Evolutionary conservation across 2,113 vertebrate species (phyloP).

Genomic region (Cricetomys ansorgei): DNA sequence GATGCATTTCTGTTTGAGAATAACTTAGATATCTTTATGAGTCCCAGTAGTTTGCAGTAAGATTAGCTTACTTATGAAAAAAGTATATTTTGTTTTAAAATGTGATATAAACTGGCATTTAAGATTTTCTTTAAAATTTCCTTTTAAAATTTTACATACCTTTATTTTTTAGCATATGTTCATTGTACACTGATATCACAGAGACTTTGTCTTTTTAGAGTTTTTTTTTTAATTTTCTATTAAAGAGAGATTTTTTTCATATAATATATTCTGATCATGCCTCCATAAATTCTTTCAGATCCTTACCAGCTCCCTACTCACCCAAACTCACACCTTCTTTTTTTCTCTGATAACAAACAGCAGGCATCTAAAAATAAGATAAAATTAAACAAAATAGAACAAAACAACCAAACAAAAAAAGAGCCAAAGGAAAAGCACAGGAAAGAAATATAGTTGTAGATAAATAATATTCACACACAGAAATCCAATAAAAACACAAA

Average conservation of each 20-base stretch:
- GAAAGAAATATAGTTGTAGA: neutral
- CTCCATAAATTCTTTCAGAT: neutral
- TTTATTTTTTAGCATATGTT: neutral
- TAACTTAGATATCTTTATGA: neutral
- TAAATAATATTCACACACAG: neutral
- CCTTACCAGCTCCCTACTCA: too few species aligned
- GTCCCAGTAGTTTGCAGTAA: neutral
- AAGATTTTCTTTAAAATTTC: neutral
- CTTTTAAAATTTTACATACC: neutral
- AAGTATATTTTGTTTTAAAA: neutral
- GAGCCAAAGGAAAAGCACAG: neutral
- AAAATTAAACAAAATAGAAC: neutral
- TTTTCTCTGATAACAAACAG: neutral
- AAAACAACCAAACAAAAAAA: neutral
- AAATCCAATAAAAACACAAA: neutral
- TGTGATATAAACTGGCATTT: neutral
- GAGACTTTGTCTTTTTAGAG: neutral
- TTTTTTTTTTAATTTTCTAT: neutral
- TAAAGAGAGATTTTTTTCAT: neutral
- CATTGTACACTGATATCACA: neutral
- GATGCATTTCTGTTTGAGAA: neutral
- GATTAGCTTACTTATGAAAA: neutral
- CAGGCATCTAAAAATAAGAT: neutral
- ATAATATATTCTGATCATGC: neutral
- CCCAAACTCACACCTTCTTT: neutral